Evolutionary conservation across 2,888 invertebrate species (phyloP), one percentile per base, ranked within the genome.

Genomic region (Lasiommata megera): DNA sequence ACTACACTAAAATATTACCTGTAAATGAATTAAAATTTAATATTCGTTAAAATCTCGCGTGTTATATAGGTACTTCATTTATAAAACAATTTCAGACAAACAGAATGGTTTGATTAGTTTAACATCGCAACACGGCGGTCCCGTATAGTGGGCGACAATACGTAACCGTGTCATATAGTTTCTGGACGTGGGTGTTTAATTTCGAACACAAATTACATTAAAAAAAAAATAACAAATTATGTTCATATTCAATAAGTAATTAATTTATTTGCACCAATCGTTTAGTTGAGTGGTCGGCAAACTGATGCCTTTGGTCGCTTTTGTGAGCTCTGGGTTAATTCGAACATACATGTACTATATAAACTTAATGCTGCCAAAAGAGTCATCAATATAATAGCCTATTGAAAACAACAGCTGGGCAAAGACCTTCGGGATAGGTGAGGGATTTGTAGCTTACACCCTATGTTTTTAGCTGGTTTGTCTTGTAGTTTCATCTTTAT

Each of bases 181-280:
- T 18, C 3, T 23, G 43, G 37, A 52, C 41, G 56, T 37, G 51
- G 28, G 28, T 40, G 71, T 79, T 81, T 84, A 81, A 80, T 78
- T 80, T 80, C 75, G 77, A 80, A 78, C 83, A 81, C 56, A 60
- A 60, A 53, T 40, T 47, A 17, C n/a, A n/a, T n/a, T n/a, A 74
- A 82, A 80, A 81, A 83, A 85, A 84, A 84, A 79, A 77, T 86
- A 86, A 87, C 84, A 86, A 88, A 88, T 86, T 84, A 85, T 80
- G 80, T 85, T 38, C 18, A 51, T 82, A 84, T 34, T 9, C 80
- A 82, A 83, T 82, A 80, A 75, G 57, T 59, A 66, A 75, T 78
- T 76, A 77, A 75, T 1, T 11, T 34, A 34, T 69, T 16, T 38
- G 29, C 28, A 29, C 16, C 38, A 6, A 28, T 51, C 14, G 23